Percentiles rank a stretch among this genome's conserved stretches.
phyloP scores from a whole-genome alignment of 2,888 invertebrate genomes.

The Azorinus chamasolen region DNA sequence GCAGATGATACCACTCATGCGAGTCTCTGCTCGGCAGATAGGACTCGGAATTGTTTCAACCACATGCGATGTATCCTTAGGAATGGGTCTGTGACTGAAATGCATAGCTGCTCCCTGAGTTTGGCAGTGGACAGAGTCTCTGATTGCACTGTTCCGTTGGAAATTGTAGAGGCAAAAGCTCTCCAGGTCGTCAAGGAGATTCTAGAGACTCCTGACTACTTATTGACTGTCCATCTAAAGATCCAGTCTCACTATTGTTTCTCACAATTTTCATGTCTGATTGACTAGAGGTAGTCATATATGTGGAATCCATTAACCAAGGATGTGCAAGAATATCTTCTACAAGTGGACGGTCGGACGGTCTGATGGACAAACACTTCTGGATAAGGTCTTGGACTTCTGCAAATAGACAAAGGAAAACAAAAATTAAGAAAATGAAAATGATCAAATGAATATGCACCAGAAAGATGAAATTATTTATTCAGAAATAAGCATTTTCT shows the following conservation, averaged over 20 bases:
- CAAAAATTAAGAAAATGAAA: not conserved
- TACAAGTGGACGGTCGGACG: constrained; percentile 87
- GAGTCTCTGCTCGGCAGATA: constrained; percentile 68
- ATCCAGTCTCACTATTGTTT: constrained; percentile 66
- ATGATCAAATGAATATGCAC: no score
- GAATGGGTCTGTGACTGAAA: constrained; percentile 10
- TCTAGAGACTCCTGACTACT: constrained; percentile 80
- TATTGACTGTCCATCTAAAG: constrained; percentile 75
- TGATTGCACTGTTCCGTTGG: constrained; percentile 63
- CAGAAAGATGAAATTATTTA: no score
- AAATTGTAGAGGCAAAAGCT: constrained; percentile 5
- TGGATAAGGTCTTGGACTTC: constrained; percentile 88
- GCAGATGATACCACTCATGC: constrained; percentile 17
- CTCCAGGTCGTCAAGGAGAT: constrained; percentile 15
- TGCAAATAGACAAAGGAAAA: constrained; percentile 75
- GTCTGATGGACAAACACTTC: constrained; percentile 87
- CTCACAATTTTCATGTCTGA: constrained; percentile 63
- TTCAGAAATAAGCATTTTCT: no score
- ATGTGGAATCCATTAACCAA: constrained; percentile 86
- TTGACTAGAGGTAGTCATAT: constrained; percentile 64
- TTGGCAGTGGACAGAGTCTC: constrained; percentile 60
- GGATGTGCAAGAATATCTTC: constrained; percentile 88
- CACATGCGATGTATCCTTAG: not conserved
- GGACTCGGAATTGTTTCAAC: constrained; percentile 26
- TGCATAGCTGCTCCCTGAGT: constrained; percentile 67